Evolutionary conservation across 2,797 vertebrate species (phyloP).

Genomic region (Macropus fuliginosus): DNA sequence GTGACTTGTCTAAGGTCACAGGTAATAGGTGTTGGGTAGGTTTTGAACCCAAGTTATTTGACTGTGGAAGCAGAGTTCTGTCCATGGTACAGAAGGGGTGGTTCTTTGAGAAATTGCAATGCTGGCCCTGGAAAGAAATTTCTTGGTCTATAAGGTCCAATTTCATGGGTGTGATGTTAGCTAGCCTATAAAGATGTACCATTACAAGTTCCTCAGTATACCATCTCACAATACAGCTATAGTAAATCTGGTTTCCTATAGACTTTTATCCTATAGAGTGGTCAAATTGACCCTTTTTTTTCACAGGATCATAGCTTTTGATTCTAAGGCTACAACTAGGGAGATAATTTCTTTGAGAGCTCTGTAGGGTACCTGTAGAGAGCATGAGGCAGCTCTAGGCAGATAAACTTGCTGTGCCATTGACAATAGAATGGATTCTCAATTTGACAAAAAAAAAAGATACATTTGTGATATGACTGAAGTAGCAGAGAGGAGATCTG

Average conservation of each 20-base stretch:
- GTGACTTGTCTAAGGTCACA: background rate
- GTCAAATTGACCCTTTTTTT: background rate
- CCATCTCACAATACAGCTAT: background rate
- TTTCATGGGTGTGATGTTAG: background rate
- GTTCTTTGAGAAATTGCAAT: background rate
- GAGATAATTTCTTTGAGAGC: background rate
- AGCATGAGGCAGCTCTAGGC: background rate
- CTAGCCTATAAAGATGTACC: background rate
- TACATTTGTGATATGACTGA: background rate
- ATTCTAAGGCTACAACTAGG: background rate
- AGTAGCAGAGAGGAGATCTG: background rate
- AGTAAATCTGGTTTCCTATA: constrained; percentile 37
- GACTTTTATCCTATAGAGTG: background rate
- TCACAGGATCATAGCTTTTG: background rate
- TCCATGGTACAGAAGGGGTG: background rate
- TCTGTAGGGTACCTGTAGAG: background rate
- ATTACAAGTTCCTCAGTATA: background rate
- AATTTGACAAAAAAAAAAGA: background rate
- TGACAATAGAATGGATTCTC: background rate
- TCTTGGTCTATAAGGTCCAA: no score
- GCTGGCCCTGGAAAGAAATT: background rate
- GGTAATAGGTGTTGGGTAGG: background rate
- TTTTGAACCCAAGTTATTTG: background rate
- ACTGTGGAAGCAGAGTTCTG: background rate
- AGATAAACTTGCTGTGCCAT: background rate